Conservation (phyloP, 2,113 vertebrate species). For the Hemicordylus capensis region DNA sequence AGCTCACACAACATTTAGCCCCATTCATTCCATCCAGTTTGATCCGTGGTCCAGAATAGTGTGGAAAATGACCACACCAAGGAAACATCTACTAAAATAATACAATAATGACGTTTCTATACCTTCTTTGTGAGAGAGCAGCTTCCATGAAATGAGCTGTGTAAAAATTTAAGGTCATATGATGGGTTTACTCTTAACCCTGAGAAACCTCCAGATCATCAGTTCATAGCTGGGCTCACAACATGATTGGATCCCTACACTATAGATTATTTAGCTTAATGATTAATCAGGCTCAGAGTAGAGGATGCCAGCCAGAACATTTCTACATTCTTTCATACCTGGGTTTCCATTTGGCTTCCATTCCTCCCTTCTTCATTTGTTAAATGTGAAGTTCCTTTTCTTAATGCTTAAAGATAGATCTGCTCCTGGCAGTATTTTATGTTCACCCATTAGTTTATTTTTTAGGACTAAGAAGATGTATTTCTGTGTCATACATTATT, state of each 20-base stretch:
- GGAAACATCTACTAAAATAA: not conserved
- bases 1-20: not conserved
- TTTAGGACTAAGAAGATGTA: constrained; percentile 83
- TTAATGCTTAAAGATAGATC: constrained; percentile 61
- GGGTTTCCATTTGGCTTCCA: constrained; percentile 44
- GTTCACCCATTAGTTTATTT: constrained; percentile 83
- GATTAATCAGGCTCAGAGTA: not conserved
- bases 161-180: not conserved
- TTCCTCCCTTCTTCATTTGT: constrained; percentile 66
- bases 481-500: constrained; percentile 84
- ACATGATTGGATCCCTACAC: not conserved
- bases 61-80: not conserved
- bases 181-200: not conserved
- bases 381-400: constrained; percentile 53
- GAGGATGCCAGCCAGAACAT: constrained; percentile 33
- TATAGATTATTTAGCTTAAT: not conserved
- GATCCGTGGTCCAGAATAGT: not conserved
- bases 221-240: not conserved
- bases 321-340: constrained; percentile 45
- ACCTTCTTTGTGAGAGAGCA: not conserved
- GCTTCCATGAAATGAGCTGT: too few relatives aligned
- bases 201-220: not conserved
- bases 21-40: not conserved
- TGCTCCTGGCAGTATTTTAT: constrained; percentile 74
- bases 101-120: not conserved